Evolutionary conservation across 1,140 invertebrate genomes (phyloP).

Genomic region (Antheraea mylitta): DNA sequence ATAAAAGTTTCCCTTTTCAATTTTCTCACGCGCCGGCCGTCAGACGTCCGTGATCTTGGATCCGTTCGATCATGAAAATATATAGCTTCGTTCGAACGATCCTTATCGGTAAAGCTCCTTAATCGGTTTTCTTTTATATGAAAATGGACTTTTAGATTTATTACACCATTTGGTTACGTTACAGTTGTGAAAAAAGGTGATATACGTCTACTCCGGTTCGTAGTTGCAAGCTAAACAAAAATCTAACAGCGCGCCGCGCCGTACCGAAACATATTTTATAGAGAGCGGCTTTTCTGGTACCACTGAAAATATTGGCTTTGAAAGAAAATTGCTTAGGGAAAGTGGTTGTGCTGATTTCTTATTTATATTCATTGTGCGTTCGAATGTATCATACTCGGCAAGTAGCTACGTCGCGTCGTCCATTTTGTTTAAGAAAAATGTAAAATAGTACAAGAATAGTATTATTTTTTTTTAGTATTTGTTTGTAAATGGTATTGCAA

Average conservation of each 20-base stretch:
- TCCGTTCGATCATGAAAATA: slow-evolving; percentile 76
- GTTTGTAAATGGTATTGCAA: no score
- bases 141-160: slow-evolving; percentile 77
- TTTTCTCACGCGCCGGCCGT: slow-evolving; percentile 69
- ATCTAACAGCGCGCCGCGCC: slow-evolving; percentile 50
- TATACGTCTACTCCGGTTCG: slow-evolving; percentile 56
- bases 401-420: slow-evolving; percentile 29
- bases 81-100: slow-evolving; percentile 75
- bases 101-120: slow-evolving; percentile 74
- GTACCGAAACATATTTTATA: slow-evolving; percentile 56
- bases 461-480: no score
- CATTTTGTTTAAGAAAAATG: not conserved
- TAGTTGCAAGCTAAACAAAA: slow-evolving; percentile 72
- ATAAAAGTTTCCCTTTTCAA: slow-evolving; percentile 66
- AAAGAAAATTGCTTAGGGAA: slow-evolving; percentile 67
- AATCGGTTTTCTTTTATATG: slow-evolving; percentile 78
- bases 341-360: slow-evolving; percentile 71
- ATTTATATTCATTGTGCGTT: slow-evolving; percentile 73
- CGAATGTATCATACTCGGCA: slow-evolving; percentile 53
- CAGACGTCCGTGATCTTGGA: slow-evolving; percentile 68
- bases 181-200: slow-evolving; percentile 43
- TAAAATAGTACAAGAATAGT: not conserved
- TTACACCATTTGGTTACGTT: slow-evolving; percentile 66
- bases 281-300: slow-evolving; percentile 38
- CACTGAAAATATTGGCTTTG: slow-evolving; percentile 65